Percentiles rank a stretch among this genome's conserved stretches.
phyloP scores from a whole-genome alignment of 1,140 invertebrate genomes.

The Uloborus diversus region DNA sequence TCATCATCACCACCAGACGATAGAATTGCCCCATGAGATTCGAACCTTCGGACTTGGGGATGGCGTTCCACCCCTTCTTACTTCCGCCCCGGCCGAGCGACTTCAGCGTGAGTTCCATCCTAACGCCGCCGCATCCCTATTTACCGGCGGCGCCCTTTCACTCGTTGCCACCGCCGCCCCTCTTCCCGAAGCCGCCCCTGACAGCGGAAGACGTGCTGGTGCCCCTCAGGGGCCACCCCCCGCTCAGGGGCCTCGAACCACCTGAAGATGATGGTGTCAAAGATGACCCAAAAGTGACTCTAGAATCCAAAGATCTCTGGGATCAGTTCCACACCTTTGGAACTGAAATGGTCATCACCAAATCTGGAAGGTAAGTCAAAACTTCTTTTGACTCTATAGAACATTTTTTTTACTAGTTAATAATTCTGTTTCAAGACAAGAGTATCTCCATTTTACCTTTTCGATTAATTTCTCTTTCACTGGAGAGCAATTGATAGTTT shows the following conservation, averaged over 20 bases:
- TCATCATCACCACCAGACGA: no score
- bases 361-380: conserved; percentile 59
- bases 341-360: conserved; percentile 60
- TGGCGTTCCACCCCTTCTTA: conserved; percentile 47
- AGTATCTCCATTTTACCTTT: no score
- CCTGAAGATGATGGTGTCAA: conserved; percentile 62
- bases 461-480: no score
- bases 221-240: conserved; percentile 72
- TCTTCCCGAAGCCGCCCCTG: conserved; percentile 46
- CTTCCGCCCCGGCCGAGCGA: conserved; percentile 63
- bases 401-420: no score
- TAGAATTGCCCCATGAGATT: conserved; percentile 57
- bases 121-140: conserved; percentile 65
- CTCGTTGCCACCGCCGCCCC: conserved; percentile 61
- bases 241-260: conserved; percentile 62
- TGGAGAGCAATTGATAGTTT: no score
- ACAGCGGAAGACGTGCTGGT: conserved; percentile 79
- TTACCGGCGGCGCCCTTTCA: conserved; percentile 66
- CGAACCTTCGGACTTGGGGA: conserved; percentile 53
- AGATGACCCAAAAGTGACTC: conserved; percentile 66
- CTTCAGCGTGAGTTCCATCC: conserved; percentile 46
- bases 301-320: conserved; percentile 58
- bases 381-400: no score
- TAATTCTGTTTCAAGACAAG: no score
- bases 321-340: conserved; percentile 58